These are phyloP conservation scores for Vanacampus margaritifer DNA, from an alignment of 2,113 vertebrate species.

Conservation along the genomic window DNA sequence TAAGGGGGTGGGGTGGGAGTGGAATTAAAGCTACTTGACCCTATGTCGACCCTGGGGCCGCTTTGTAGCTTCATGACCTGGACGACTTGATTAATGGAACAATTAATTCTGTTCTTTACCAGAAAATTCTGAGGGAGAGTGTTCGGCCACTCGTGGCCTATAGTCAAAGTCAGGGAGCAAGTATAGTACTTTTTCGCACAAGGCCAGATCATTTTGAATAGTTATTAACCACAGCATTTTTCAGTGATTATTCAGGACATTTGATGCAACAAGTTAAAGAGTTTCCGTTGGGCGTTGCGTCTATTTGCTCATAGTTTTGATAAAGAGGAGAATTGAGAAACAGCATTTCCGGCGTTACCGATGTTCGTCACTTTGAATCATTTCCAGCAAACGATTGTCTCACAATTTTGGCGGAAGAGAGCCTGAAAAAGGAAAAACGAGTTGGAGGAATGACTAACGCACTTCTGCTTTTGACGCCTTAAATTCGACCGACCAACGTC, in stretches of 20 bases:
- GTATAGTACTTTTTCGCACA: too few relatives aligned
- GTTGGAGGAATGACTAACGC: constrained; percentile 16
- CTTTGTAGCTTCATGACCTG: too few relatives aligned
- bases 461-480: constrained; percentile 47
- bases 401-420: constrained; percentile 1
- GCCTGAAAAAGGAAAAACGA: background rate
- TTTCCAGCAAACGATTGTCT: background rate
- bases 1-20: too few relatives aligned
- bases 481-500: background rate
- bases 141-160: too few relatives aligned
- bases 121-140: too few relatives aligned
- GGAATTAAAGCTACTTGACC: too few relatives aligned
- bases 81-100: too few relatives aligned
- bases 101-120: too few relatives aligned
- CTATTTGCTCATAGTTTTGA: background rate
- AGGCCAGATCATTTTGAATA: too few relatives aligned
- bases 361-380: background rate
- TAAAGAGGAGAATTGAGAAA: background rate
- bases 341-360: background rate
- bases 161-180: too few relatives aligned
- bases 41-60: too few relatives aligned
- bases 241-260: background rate
- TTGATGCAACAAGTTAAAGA: background rate
- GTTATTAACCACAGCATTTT: too few relatives aligned
- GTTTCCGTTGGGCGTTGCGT: background rate